Conservation (phyloP, 2,113 vertebrate species). For the Coreoperca whiteheadi region DNA sequence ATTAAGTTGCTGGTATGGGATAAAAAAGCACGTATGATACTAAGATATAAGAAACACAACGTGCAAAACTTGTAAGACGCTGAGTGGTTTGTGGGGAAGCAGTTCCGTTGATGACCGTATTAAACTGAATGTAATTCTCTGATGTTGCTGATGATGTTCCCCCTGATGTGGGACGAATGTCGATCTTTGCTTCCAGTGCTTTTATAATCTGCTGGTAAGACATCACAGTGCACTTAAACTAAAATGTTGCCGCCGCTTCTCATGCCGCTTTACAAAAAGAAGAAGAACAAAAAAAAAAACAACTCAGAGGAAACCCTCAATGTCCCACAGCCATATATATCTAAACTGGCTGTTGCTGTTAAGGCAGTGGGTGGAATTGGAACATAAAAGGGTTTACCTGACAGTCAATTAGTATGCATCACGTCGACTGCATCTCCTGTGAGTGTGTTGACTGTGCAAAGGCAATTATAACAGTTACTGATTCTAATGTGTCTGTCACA, state of each 20-base stretch:
- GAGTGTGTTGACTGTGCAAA: neutral
- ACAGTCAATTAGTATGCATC: neutral
- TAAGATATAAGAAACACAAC: constrained; percentile 51
- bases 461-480: neutral
- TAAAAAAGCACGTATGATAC: constrained; percentile 50
- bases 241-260: constrained; percentile 16
- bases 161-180: constrained; percentile 44
- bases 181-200: constrained; percentile 38
- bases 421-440: neutral
- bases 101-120: constrained; percentile 49
- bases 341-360: neutral
- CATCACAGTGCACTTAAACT: constrained; percentile 18
- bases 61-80: constrained; percentile 30
- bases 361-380: neutral
- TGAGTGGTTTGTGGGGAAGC: constrained; percentile 29
- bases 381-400: neutral
- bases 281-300: neutral
- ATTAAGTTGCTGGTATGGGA: too few species aligned
- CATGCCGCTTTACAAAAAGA: neutral
- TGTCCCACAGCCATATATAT: neutral
- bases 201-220: constrained; percentile 37
- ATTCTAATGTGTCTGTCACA: neutral
- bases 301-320: neutral
- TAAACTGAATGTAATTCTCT: constrained; percentile 30
- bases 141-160: constrained; percentile 31